A percentile compares a stretch with the other conserved stretches of the same genome.
These are phyloP conservation scores for Drosophila persimilis DNA, from an alignment of 1,140 invertebrate genomes.

Conservation along the genomic window DNA sequence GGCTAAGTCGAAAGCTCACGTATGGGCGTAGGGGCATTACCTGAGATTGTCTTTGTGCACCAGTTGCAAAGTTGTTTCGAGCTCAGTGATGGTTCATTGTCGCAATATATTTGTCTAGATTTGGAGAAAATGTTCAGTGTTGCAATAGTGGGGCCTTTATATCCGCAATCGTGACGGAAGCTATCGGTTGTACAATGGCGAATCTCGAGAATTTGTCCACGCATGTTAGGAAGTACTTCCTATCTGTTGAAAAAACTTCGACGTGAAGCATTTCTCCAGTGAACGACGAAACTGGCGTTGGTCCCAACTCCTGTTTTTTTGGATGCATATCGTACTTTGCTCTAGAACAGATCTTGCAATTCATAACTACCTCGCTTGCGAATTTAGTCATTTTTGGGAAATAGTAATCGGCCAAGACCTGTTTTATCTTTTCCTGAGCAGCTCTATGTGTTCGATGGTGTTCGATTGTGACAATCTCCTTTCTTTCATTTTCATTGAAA, in stretches of 20 bases:
- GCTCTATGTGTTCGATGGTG: too few relatives aligned
- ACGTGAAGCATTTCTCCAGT: slow-evolving; percentile 6
- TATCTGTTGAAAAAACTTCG: slow-evolving; percentile 2
- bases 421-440: slow-evolving; percentile 2
- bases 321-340: slow-evolving; percentile 10
- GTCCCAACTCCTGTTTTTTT: neutral
- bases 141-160: slow-evolving; percentile 1
- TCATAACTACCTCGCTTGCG: slow-evolving; percentile 1
- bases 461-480: neutral
- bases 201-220: neutral
- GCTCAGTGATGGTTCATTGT: slow-evolving; percentile 12
- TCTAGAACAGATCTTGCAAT: slow-evolving; percentile 8
- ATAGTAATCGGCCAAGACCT: slow-evolving; percentile 1
- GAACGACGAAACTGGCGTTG: slow-evolving; percentile 17
- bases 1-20: too few relatives aligned
- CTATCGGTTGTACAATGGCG: slow-evolving; percentile 7
- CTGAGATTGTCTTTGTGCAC: too few relatives aligned
- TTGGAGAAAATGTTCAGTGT: slow-evolving; percentile 2
- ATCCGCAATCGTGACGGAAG: neutral
- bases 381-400: neutral
- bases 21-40: too few relatives aligned
- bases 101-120: neutral
- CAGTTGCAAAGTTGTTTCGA: neutral
- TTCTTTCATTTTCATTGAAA: neutral
- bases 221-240: slow-evolving; percentile 3